Conservation (phyloP, 1,140 invertebrate genomes). For the Acromyrmex echinatior region DNA sequence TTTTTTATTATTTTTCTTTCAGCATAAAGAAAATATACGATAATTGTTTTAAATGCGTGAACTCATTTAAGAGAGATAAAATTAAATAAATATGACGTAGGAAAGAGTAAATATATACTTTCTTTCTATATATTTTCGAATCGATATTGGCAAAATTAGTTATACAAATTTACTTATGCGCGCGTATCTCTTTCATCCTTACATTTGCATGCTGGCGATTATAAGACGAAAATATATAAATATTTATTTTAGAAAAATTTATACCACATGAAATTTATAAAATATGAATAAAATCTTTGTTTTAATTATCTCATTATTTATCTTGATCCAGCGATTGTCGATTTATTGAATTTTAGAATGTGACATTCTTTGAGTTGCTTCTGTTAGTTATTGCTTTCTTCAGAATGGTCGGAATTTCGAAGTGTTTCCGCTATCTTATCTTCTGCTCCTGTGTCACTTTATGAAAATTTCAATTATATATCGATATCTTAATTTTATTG, state of each 20-base stretch:
- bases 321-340: background rate
- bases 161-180: slow-evolving; percentile 3
- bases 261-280: background rate
- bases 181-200: background rate
- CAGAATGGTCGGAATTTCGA: slow-evolving; percentile 50
- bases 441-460: slow-evolving; percentile 33
- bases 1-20: background rate
- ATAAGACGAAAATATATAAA: slow-evolving; percentile 3
- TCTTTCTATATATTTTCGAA: background rate
- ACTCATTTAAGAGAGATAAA: background rate
- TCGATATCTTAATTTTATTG: slow-evolving; percentile 56
- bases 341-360: background rate
- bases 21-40: background rate
- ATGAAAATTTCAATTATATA: slow-evolving; percentile 49
- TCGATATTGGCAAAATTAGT: slow-evolving; percentile 16
- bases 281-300: background rate
- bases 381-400: slow-evolving; percentile 56
- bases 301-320: background rate
- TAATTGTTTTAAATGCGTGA: background rate
- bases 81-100: background rate
- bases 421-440: slow-evolving; percentile 70
- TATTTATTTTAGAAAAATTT: background rate
- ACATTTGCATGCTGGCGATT: background rate
- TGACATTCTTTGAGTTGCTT: background rate
- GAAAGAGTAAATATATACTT: background rate